These are phyloP conservation scores for Frankliniella fusca DNA, from an alignment of 2,888 invertebrate genomes.

Conservation along the genomic window DNA sequence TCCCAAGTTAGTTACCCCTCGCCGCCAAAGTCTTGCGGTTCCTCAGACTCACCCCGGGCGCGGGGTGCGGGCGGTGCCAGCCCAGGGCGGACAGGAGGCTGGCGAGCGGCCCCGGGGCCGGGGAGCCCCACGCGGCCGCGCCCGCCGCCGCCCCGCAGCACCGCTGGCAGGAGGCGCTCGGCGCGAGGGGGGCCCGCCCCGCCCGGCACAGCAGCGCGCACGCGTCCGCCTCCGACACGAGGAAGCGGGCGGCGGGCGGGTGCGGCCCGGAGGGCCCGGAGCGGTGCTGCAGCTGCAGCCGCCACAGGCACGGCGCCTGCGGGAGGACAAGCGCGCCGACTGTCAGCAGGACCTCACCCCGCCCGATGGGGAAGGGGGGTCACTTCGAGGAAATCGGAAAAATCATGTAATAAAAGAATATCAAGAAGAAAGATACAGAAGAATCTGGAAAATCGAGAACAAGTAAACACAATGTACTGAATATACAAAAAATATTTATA, in stretches of 20 bases:
- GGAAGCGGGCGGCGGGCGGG: background rate
- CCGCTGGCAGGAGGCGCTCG: background rate
- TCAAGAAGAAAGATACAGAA: too few relatives aligned
- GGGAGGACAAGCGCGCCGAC: background rate
- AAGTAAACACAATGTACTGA: too few relatives aligned
- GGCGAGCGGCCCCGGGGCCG: background rate
- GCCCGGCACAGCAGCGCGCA: background rate
- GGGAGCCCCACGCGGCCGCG: background rate
- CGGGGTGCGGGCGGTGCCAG: background rate
- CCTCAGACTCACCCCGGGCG: too few relatives aligned
- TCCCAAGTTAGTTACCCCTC: too few relatives aligned
- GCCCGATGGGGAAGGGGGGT: too few relatives aligned
- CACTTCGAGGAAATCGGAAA: too few relatives aligned
- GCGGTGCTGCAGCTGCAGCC: background rate
- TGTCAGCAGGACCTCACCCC: too few relatives aligned
- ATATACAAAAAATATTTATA: too few relatives aligned
- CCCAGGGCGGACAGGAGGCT: background rate
- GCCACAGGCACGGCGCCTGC: conserved; percentile 2
- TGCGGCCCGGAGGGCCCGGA: background rate
- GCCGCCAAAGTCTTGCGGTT: too few relatives aligned
- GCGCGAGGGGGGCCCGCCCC: background rate
- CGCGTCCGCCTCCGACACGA: conserved; percentile 5
- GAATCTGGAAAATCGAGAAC: too few relatives aligned
- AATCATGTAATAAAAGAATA: too few relatives aligned
- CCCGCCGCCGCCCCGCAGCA: background rate